These are phyloP conservation scores for Gymnorhina tibicen DNA, from an alignment of 2,113 vertebrate genomes.

Conservation along the genomic window DNA sequence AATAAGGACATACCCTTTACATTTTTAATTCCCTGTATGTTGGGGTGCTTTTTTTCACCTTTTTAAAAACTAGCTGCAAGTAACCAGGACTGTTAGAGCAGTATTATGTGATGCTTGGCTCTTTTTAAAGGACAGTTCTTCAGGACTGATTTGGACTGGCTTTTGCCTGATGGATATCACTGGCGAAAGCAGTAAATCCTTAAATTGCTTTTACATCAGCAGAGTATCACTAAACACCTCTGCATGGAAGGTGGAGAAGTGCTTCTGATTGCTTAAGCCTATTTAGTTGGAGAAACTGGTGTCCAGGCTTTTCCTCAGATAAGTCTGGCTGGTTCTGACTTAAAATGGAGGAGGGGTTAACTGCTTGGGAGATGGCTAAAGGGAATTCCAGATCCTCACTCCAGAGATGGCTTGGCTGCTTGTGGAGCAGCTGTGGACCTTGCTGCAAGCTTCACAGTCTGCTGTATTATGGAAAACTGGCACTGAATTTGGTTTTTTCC, in stretches of 20 bases:
- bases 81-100: not conserved
- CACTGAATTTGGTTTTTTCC: not conserved
- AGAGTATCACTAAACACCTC: not conserved
- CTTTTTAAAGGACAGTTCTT: not conserved
- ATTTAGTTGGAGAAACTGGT: not conserved
- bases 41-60: not conserved
- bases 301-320: not conserved
- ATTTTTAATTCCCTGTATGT: not conserved
- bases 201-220: not conserved
- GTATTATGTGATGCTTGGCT: not conserved
- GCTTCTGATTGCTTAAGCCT: not conserved
- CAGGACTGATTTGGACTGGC: not conserved
- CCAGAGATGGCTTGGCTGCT: constrained; percentile 7
- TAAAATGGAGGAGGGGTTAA: not conserved
- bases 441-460: not conserved
- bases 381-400: not conserved
- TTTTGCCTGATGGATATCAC: not conserved
- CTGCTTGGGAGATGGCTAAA: not conserved
- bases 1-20: not conserved
- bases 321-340: not conserved
- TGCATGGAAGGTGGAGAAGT: not conserved
- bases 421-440: constrained; percentile 25
- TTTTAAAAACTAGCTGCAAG: not conserved
- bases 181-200: not conserved
- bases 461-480: not conserved